Evolutionary conservation across 2,888 invertebrate genomes (phyloP), one percentile per base, ranked within the genome.

Genomic region (Drepanosiphum platanoidis): DNA sequence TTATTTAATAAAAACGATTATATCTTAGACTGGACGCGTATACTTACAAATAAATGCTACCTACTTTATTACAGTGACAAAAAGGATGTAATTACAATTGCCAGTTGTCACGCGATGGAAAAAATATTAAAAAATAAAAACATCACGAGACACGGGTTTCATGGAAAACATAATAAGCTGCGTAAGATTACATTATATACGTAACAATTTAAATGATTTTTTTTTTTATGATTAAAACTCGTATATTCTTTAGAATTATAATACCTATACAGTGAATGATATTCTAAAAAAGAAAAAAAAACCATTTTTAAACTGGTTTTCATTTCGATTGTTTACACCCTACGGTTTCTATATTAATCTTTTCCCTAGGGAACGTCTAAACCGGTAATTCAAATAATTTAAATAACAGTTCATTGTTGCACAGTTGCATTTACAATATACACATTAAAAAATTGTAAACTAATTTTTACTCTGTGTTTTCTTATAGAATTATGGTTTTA

Each of bases 271-370:
- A 27, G 27, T 11, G 13, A n/a, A n/a, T 15, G 30, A 64, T 42
- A 9, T n/a, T 75, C 22, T 42, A 27, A 8, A 46, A 42, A 66
- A n/a, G 7, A 32, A 34, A 13, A 66, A 66, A 42, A 66, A 32
- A 5, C 13, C n/a, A 30, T 81, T 30, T 39, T 71, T 22, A 71
- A 81, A 80, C 70, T 9, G 70, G 80, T 80, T 81, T 81, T 71
- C 30, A 39, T 52, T 81, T 58, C 30, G 8, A 58, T 39, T 8
- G 70, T 39, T 34, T 46, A 46, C 34, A 79, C 68, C 68, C 66
- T 13, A 42, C 3, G 64, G 42, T 42, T 66, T 66, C 15, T 22
- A 13, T 78, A 0, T 42, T 42, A 22, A 30, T 46, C 32, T 46
- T 36, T 46, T 66, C 30, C 22, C 64, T n/a, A 3, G 52, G 46